Conservation (phyloP, 2,797 vertebrate genomes). For the Choloepus didactylus region DNA sequence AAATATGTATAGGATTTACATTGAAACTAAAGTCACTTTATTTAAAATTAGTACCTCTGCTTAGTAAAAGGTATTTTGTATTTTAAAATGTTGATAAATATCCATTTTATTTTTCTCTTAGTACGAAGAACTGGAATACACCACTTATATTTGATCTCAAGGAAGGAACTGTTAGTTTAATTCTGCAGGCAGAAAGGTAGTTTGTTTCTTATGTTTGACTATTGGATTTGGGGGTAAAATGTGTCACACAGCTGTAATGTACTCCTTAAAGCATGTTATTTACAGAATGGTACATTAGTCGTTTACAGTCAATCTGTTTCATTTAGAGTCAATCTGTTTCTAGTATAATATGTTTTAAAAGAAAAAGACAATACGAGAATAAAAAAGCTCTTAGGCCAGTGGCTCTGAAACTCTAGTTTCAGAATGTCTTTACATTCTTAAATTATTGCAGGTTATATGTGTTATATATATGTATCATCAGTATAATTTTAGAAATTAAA, state of each 20-base stretch:
- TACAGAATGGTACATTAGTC: not conserved
- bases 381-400: conserved; percentile 36
- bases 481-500: conserved; percentile 11
- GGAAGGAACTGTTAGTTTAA: conserved; percentile 97
- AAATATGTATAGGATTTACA: not conserved
- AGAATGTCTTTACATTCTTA: conserved; percentile 62
- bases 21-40: conserved; percentile 41
- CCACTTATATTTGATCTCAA: conserved; percentile 98
- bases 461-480: not conserved
- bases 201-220: conserved; percentile 66
- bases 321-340: conserved; percentile 56
- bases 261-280: conserved; percentile 42
- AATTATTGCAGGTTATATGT: conserved; percentile 27
- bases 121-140: conserved; percentile 98
- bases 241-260: not conserved
- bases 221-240: conserved; percentile 56
- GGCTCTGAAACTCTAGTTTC: conserved; percentile 52
- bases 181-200: conserved; percentile 97
- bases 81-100: conserved; percentile 45
- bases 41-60: conserved; percentile 51
- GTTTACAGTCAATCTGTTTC: conserved; percentile 52
- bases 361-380: not conserved
- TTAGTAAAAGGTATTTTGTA: conserved; percentile 21
- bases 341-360: conserved; percentile 50
- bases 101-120: conserved; percentile 83